These are phyloP conservation scores for Anguilla japonica DNA, from an alignment of 2,113 vertebrate genomes.

Conservation along the genomic window DNA sequence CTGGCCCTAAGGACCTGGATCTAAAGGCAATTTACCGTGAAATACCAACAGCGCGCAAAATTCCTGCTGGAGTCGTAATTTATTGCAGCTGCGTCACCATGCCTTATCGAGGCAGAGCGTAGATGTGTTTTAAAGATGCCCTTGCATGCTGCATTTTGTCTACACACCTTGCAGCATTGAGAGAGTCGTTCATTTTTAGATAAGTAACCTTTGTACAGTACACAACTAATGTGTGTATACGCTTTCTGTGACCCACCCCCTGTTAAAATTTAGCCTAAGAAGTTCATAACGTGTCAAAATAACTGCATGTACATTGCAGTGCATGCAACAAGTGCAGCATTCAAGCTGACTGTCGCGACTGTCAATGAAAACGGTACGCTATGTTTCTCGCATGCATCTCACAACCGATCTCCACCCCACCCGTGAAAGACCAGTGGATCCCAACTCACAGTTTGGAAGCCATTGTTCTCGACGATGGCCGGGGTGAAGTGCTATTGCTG, in stretches of 20 bases:
- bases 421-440: no score
- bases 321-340: no score
- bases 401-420: background rate
- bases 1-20: conserved; percentile 17
- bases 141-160: background rate
- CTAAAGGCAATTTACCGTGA: conserved; percentile 22
- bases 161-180: background rate
- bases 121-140: background rate
- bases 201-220: background rate
- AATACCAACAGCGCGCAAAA: background rate
- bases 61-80: background rate
- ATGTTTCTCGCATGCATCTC: no score
- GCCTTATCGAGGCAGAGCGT: background rate
- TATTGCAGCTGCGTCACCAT: background rate
- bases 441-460: background rate
- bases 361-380: no score
- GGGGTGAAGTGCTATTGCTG: background rate
- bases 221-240: no score
- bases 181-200: background rate
- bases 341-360: no score
- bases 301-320: no score
- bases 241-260: no score
- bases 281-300: no score
- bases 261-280: no score
- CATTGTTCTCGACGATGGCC: background rate